Evolutionary conservation across 2,113 vertebrate genomes (phyloP).

Genomic region (Thamnophis sirtalis): DNA sequence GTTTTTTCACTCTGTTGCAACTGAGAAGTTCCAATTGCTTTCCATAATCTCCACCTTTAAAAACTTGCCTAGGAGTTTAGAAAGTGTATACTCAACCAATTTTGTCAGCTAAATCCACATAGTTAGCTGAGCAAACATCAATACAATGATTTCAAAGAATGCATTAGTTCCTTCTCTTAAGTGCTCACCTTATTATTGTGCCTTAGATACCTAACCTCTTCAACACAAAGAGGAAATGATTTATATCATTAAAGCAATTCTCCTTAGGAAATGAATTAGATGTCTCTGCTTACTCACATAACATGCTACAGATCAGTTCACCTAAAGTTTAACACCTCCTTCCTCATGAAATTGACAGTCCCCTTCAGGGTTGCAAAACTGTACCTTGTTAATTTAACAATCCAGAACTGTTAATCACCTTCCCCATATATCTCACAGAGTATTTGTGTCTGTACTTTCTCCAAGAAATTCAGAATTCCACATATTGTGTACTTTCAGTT

Average conservation of each 20-base stretch:
- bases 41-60: conserved; percentile 10
- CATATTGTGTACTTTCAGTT: background rate
- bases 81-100: conserved; percentile 24
- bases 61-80: conserved; percentile 27
- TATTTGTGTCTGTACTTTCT: background rate
- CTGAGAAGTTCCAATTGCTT: conserved; percentile 24
- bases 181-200: background rate
- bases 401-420: conserved; percentile 16
- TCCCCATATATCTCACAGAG: conserved; percentile 36
- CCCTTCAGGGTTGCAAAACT: conserved; percentile 20
- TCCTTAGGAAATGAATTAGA: background rate
- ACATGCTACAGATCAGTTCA: background rate
- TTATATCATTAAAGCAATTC: background rate
- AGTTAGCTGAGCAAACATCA: conserved; percentile 22
- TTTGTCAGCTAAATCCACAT: background rate
- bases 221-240: background rate
- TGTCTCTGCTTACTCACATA: background rate
- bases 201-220: background rate
- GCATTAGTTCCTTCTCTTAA: conserved; percentile 6
- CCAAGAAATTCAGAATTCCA: background rate
- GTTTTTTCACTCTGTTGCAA: background rate
- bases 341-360: conserved; percentile 13
- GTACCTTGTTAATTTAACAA: conserved; percentile 36
- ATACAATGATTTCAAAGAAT: conserved; percentile 4
- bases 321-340: background rate